Evolutionary conservation across 2,797 vertebrate species (phyloP), one percentile per base, ranked within the genome.

Genomic region (Poeciliopsis paucimaculata): DNA sequence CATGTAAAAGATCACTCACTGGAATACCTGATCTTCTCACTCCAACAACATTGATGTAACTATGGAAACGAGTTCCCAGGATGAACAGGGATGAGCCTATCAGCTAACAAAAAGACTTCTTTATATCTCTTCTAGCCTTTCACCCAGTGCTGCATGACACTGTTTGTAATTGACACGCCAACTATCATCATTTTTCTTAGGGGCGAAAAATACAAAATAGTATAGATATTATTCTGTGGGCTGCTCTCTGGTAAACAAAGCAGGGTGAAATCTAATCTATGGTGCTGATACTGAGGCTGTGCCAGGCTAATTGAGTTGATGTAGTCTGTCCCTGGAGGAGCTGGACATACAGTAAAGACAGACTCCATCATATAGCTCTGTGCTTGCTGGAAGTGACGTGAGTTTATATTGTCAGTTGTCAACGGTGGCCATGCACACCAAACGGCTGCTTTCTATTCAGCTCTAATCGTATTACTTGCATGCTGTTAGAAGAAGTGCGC

Each of bases 41-140:
- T 92, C 91, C 90, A 93, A 94, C 92, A 95, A 94, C 94, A 95
- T 93, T 93, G 90, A 94, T 92, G 95, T 96, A 95, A 94, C 95
- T 95, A 96, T 95, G 95, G 95, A 95, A 96, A 96, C 95, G 86
- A 93, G 92, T 93, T 94, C 90, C 91, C 86, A 76, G 87, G 93
- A 93, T 91, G 90, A 91, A 79, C 89, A n/a, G 82, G 88, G 88
- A 91, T 91, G 86, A 86, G 91, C 85, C 89, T 85, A 89, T 93
- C 89, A 89, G 84, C 90, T 91, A 89, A 93, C 92, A 92, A 93
- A 92, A 91, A 91, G 87, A 77, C 73, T 91, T 85, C 83, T 87
- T 88, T 92, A 91, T 91, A 86, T 92, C 89, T 89, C 90, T 90
- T 71, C 83, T 86, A 86, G 88, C 87, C 88, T 83, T 82, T 91